Evolutionary conservation across 2,113 vertebrate species (phyloP).

Genomic region (Potamarius usumacintae): DNA sequence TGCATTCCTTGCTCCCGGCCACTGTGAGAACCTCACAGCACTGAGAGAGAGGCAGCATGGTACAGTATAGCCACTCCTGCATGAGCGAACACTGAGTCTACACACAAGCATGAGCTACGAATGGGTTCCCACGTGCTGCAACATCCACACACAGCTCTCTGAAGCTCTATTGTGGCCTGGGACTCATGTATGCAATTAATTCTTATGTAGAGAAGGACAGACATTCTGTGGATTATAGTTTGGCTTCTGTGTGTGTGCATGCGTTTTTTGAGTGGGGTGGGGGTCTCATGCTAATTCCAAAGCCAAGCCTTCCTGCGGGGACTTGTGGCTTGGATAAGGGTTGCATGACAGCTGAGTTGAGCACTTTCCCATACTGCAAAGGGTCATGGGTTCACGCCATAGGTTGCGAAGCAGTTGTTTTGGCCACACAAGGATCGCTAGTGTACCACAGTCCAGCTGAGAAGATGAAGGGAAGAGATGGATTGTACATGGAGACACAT

Average conservation of each 20-base stretch:
- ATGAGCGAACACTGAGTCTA: constrained; percentile 22
- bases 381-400: constrained; percentile 42
- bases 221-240: not conserved
- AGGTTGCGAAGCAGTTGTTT: constrained; percentile 54
- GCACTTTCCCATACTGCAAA: constrained; percentile 56
- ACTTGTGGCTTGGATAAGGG: constrained; percentile 24
- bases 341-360: constrained; percentile 51
- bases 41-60: constrained; percentile 22
- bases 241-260: not conserved
- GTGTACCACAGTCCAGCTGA: constrained; percentile 35
- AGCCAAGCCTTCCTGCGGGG: constrained; percentile 21
- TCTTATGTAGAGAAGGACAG: not conserved
- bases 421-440: constrained; percentile 50
- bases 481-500: constrained; percentile 60
- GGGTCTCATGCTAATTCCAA: constrained; percentile 23
- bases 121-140: constrained; percentile 35
- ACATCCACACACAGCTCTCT: constrained; percentile 28
- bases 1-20: constrained; percentile 35
- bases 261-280: not conserved
- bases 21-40: constrained; percentile 44
- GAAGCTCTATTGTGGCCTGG: constrained; percentile 14
- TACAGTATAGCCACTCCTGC: constrained; percentile 23
- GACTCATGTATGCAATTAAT: not conserved
- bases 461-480: constrained; percentile 20
- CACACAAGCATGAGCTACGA: constrained; percentile 36